Percentiles rank a stretch among this genome's conserved stretches.
Evolutionary conservation across 2,888 invertebrate genomes (phyloP).

Genomic region (Luffia ferchaultella): DNA sequence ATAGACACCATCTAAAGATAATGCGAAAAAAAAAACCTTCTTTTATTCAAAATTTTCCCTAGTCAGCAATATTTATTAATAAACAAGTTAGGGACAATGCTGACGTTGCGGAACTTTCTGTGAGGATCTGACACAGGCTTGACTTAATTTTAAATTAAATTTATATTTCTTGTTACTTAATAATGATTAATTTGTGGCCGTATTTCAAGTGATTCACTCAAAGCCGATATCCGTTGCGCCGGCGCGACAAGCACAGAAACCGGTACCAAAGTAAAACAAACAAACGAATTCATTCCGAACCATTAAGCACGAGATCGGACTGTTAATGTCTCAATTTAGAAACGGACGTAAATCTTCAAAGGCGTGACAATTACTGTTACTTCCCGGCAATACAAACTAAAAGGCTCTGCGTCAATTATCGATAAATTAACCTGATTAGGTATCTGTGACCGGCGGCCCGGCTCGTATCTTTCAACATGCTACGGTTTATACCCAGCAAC

Average conservation of each 20-base stretch:
- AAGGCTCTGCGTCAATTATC: constrained; percentile 66
- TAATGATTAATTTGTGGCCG: background rate
- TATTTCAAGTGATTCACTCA: background rate
- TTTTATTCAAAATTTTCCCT: too few species aligned
- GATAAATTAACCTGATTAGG: constrained; percentile 67
- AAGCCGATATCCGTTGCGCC: background rate
- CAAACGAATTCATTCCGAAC: constrained; percentile 62
- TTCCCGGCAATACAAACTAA: constrained; percentile 64
- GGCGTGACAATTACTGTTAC: constrained; percentile 68
- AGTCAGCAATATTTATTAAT: too few species aligned
- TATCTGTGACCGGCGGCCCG: constrained; percentile 51
- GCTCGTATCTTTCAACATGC: constrained; percentile 59
- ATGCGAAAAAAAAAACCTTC: too few species aligned
- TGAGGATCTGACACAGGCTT: too few species aligned
- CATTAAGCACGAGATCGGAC: constrained; percentile 64
- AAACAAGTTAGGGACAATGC: too few species aligned
- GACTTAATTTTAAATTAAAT: too few species aligned
- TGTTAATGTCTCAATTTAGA: constrained; percentile 67
- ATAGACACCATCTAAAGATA: too few species aligned
- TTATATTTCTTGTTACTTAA: background rate
- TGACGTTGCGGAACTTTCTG: too few species aligned
- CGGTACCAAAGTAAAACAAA: constrained; percentile 48
- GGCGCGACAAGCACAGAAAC: constrained; percentile 18
- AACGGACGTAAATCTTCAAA: constrained; percentile 66
- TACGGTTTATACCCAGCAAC: constrained; percentile 62